Evolutionary conservation across 2,888 invertebrate genomes (phyloP).

Genomic region (Callimorpha dominula): DNA sequence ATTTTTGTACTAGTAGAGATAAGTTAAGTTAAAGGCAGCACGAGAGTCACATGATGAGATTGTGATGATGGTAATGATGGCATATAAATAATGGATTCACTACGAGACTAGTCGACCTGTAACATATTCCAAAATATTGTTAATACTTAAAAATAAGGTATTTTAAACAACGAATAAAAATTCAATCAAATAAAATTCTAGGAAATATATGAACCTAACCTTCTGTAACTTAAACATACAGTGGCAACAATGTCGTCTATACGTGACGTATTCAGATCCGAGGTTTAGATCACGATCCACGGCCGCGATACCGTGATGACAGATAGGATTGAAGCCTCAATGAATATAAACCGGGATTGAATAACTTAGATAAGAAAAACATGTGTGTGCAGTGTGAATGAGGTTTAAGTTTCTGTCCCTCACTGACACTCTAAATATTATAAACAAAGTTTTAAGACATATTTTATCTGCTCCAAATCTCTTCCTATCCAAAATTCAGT

Average conservation of each 20-base stretch:
- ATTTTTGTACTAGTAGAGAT: too few relatives aligned
- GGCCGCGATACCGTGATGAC: slow-evolving; percentile 46
- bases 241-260: slow-evolving; percentile 16
- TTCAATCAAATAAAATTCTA: background rate
- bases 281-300: slow-evolving; percentile 48
- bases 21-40: too few relatives aligned
- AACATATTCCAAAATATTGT: too few relatives aligned
- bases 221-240: slow-evolving; percentile 10
- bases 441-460: background rate
- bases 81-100: too few relatives aligned
- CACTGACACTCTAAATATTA: background rate
- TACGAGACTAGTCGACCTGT: too few relatives aligned
- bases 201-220: background rate
- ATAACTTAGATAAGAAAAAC: slow-evolving; percentile 18
- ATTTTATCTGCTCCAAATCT: background rate
- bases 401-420: background rate
- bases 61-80: too few relatives aligned
- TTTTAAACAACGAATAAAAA: background rate
- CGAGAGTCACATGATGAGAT: too few relatives aligned
- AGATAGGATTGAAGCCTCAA: slow-evolving; percentile 40
- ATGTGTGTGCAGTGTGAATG: slow-evolving; percentile 22
- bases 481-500: too few relatives aligned
- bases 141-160: background rate
- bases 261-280: slow-evolving; percentile 52
- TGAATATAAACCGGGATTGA: slow-evolving; percentile 29